Conservation (phyloP, 1,140 invertebrate species). For the Aphaenogaster rudis region DNA sequence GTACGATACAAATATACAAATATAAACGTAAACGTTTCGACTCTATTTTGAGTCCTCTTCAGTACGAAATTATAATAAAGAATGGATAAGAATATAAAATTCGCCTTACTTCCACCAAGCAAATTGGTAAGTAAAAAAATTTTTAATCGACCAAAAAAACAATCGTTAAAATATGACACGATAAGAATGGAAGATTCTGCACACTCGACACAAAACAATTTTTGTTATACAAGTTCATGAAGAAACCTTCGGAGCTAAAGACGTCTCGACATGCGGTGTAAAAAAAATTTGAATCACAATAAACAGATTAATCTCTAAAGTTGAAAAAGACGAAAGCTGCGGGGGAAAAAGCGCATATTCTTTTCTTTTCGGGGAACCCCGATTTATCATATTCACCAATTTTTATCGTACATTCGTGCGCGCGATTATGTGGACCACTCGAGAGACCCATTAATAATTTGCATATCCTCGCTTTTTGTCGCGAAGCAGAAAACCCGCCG, state of each 20-base stretch:
- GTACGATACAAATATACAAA: too few relatives aligned
- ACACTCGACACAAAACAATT: neutral
- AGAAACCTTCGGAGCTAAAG: neutral
- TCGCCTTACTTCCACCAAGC: too few relatives aligned
- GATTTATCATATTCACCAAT: constrained; percentile 7
- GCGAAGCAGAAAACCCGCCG: neutral
- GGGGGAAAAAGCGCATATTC: neutral
- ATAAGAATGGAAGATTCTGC: neutral
- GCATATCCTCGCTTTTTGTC: constrained; percentile 27
- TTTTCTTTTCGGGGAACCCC: neutral
- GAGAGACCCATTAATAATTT: constrained; percentile 30
- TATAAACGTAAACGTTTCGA: too few relatives aligned
- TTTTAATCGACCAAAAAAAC: neutral
- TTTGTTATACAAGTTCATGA: neutral
- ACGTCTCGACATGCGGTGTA: neutral
- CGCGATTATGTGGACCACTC: neutral
- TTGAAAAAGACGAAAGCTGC: neutral
- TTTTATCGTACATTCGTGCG: neutral
- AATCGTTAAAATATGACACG: neutral
- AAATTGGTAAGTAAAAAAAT: too few relatives aligned
- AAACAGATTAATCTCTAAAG: constrained; percentile 39
- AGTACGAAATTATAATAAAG: too few relatives aligned
- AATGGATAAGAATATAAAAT: too few relatives aligned
- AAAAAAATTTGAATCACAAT: neutral
- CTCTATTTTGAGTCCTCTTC: too few relatives aligned